phyloP scores from a whole-genome alignment of 2,888 invertebrate species.

The Yponomeuta plumbellus region DNA sequence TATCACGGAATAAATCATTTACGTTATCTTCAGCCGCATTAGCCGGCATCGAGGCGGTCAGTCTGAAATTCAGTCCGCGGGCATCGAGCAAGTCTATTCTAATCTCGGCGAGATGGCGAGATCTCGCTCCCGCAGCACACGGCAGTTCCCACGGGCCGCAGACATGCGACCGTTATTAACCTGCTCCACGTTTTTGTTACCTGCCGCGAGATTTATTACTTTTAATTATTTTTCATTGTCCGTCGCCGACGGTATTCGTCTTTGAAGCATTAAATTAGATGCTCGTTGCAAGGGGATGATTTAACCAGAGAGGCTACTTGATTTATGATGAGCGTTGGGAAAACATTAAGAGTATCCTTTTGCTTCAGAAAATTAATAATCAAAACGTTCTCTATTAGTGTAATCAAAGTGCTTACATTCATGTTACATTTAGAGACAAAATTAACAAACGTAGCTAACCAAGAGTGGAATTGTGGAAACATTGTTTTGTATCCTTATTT shows the following conservation, averaged over 20 bases:
- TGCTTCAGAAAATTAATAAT: not conserved
- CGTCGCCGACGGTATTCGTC: constrained; percentile 54
- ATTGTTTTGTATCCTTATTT: not conserved
- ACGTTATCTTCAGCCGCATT: not conserved
- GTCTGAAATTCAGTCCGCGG: not conserved
- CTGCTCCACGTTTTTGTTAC: constrained; percentile 58
- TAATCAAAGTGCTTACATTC: not conserved
- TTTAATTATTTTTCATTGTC: constrained; percentile 76
- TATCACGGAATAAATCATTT: not conserved
- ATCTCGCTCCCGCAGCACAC: not conserved
- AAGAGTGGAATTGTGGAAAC: not conserved
- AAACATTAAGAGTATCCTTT: constrained; percentile 3
- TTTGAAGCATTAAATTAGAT: constrained; percentile 63
- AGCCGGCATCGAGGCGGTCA: not conserved
- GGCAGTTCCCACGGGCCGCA: constrained; percentile 57
- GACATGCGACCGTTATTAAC: constrained; percentile 73
- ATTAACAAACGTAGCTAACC: not conserved
- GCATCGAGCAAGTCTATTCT: not conserved
- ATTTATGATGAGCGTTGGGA: constrained; percentile 35
- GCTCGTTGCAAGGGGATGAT: constrained; percentile 49
- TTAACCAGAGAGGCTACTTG: constrained; percentile 44
- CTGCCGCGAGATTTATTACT: constrained; percentile 75
- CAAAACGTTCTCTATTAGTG: not conserved
- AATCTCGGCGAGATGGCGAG: not conserved
- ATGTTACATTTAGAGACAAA: not conserved